A percentile compares a stretch with the other conserved stretches of the same genome.
These are phyloP conservation scores for Agonopterix arenella DNA, from an alignment of 2,888 invertebrate species.

Conservation along the genomic window DNA sequence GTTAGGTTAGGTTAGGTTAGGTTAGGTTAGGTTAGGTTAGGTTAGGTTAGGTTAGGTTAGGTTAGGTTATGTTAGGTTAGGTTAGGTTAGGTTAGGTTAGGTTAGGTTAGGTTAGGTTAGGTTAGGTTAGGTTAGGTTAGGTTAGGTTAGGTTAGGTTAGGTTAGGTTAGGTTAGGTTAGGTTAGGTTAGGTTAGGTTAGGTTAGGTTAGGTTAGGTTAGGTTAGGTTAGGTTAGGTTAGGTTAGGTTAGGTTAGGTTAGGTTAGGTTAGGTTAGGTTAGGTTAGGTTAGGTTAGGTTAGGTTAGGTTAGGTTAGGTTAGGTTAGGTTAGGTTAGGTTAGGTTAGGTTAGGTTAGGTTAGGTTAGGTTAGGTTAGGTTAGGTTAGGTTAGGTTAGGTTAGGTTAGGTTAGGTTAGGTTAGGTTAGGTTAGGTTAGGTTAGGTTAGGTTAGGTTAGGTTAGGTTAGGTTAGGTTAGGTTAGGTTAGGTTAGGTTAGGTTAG, in stretches of 20 bases:
- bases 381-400: constrained; percentile 15
- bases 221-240: constrained; percentile 14
- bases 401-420: constrained; percentile 15
- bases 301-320: constrained; percentile 11
- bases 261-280: constrained; percentile 12
- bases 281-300: constrained; percentile 11
- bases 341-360: constrained; percentile 13
- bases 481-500: constrained; percentile 14
- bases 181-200: constrained; percentile 17
- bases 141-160: constrained; percentile 17
- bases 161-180: constrained; percentile 20
- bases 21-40: constrained; percentile 20
- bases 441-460: constrained; percentile 16
- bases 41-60: constrained; percentile 19
- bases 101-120: constrained; percentile 16
- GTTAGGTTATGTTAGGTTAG: constrained; percentile 15
- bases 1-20: constrained; percentile 18
- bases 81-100: constrained; percentile 12
- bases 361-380: constrained; percentile 15
- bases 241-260: constrained; percentile 8
- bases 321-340: constrained; percentile 14
- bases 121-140: constrained; percentile 14
- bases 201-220: constrained; percentile 18
- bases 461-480: constrained; percentile 16
- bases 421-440: constrained; percentile 14